A percentile compares a stretch with the other conserved stretches of the same genome.
Evolutionary conservation across 2,113 vertebrate species (phyloP).

Genomic region (Oreochromis spilurus): DNA sequence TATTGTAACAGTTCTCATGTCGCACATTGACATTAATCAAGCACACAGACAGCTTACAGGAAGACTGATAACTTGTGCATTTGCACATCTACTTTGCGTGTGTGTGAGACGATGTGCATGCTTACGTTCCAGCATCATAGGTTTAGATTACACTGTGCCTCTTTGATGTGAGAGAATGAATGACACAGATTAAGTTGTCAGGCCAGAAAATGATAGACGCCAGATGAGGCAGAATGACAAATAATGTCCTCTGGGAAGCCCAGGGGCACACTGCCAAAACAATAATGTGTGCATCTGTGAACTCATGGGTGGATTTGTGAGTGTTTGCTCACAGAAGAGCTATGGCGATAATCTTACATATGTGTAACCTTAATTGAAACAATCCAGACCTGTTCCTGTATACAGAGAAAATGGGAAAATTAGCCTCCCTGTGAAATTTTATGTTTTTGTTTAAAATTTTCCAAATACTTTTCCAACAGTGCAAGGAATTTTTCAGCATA

Average conservation of each 20-base stretch:
- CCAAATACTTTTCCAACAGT: background rate
- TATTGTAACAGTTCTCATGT: background rate
- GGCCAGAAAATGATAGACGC: constrained; percentile 53
- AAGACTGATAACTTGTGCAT: background rate
- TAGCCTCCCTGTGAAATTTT: background rate
- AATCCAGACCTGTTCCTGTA: constrained; percentile 26
- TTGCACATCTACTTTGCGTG: background rate
- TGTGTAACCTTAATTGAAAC: background rate
- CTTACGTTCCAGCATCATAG: background rate
- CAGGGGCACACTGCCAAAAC: constrained; percentile 20
- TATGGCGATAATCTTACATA: constrained; percentile 24
- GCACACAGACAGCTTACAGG: background rate
- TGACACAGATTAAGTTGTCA: constrained; percentile 67
- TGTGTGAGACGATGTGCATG: background rate
- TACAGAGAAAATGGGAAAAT: background rate
- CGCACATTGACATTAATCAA: background rate
- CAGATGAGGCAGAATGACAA: constrained; percentile 57
- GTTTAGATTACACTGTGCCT: constrained; percentile 11
- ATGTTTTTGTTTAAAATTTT: background rate
- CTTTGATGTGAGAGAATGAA: constrained; percentile 68
- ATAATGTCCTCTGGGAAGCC: constrained; percentile 4
- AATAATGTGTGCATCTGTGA: constrained; percentile 18
- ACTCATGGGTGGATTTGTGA: constrained; percentile 15
- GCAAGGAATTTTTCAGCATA: background rate
- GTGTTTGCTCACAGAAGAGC: background rate